Percentiles rank a stretch among this genome's conserved stretches.
These are phyloP conservation scores for Pocillopora grandis DNA, from an alignment of 92 coral and sea anemone species.

Conservation along the genomic window DNA sequence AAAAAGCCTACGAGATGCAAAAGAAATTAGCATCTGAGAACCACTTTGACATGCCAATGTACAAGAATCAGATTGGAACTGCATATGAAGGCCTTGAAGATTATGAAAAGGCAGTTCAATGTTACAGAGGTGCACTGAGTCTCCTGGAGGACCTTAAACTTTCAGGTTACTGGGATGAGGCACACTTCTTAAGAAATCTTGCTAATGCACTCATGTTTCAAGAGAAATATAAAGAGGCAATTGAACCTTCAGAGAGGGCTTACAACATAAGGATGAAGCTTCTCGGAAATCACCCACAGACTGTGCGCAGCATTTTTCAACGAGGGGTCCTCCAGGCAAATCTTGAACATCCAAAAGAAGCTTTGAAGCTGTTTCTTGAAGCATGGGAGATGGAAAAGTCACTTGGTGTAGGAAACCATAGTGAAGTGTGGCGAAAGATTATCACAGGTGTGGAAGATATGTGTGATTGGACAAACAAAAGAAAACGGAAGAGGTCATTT, in stretches of 20 bases:
- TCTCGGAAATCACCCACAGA: constrained; percentile 64
- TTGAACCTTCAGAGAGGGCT: constrained; percentile 55
- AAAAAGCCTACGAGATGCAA: constrained; percentile 37
- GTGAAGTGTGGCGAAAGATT: constrained; percentile 41
- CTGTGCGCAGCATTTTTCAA: constrained; percentile 66
- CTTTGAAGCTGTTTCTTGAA: constrained; percentile 34
- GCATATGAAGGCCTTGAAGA: constrained; percentile 26
- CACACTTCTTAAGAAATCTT: constrained; percentile 54
- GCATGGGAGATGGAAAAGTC: constrained; percentile 71
- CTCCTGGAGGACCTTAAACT: constrained; percentile 55
- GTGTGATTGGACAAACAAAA: neutral
- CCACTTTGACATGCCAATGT: constrained; percentile 35
- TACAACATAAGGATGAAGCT: constrained; percentile 41
- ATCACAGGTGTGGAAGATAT: constrained; percentile 13
- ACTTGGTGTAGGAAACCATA: constrained; percentile 52
- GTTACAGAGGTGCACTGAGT: constrained; percentile 51
- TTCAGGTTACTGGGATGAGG: constrained; percentile 54
- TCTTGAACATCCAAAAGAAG: constrained; percentile 25
- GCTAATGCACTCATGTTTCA: constrained; percentile 60
- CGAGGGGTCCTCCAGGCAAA: constrained; percentile 59
- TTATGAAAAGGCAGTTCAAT: constrained; percentile 44
- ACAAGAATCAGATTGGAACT: constrained; percentile 38
- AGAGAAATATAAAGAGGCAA: constrained; percentile 49
- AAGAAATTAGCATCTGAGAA: constrained; percentile 17
- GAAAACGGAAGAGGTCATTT: neutral